Base-by-base conservation (phyloP, 2,113 vertebrate genomes). In the Myotis lucifugus region DNA sequence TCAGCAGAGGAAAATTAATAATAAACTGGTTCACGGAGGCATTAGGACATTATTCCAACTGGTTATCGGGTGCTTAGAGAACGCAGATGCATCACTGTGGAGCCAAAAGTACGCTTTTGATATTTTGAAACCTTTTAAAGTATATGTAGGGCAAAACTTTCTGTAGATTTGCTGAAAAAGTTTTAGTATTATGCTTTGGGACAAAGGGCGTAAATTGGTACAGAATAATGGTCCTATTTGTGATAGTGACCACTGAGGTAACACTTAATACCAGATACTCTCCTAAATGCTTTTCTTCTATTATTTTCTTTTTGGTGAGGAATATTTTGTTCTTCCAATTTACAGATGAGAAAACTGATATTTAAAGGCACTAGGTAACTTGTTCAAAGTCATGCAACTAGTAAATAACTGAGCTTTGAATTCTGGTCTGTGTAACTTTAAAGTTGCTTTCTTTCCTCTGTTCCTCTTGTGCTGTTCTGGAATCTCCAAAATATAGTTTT, bases 1-100 rank as follows among this genome's bases (percentile, higher is more conserved):
- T 97, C 93, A 94, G 61, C 88, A 91, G 92, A 95, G 78, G 91
- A 72, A 93, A 91, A 95, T 92, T 94, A 95, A 93, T 96, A 96
- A 94, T 89, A 93, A 93, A 95, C 74, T 89, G 70, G 59, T 54
- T 94, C 72, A 48, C 0, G 3, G 76, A 91, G 37, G 23, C 50
- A 48, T 78, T 70, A 64, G 88, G 59, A 78, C 85, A 40, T 94
- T 42, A 46, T 95, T 87, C 64, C 48, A 77, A 76, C 86, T 48
- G 42, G 94, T 94, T 88, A 76, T 69, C 50, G 34, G 76, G 77
- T 84, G 79, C 79, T 37, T 21, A 12, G 50, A 85, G 32, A 79
- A 56, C 25, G 12, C 52, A 91, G 61, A 87, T 27, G 78, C 40
- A 40, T 94, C 69, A 59, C 56, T 64, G 21, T 61, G 54, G 34